Conservation (phyloP, 2,797 vertebrate genomes). For the Squalus acanthias region DNA sequence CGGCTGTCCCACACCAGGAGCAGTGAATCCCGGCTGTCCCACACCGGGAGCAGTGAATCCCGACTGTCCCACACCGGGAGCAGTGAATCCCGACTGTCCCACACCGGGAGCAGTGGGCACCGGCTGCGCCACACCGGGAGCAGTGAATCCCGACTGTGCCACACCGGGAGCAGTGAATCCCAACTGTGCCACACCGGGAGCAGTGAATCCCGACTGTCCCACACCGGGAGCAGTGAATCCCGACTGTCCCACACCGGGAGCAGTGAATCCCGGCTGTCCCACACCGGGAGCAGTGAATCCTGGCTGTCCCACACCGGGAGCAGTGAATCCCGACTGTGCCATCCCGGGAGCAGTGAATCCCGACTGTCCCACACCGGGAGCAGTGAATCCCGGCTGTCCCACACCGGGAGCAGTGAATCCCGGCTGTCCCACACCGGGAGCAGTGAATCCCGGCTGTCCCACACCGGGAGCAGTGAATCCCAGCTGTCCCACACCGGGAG, state of each 20-base stretch:
- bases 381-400: not conserved
- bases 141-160: not conserved
- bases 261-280: not conserved
- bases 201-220: not conserved
- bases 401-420: too few species aligned
- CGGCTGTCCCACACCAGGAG: not conserved
- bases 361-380: not conserved
- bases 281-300: too few species aligned
- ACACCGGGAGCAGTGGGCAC: not conserved
- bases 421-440: not conserved
- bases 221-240: too few species aligned
- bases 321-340: not conserved
- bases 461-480: too few species aligned
- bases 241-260: not conserved
- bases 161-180: too few species aligned
- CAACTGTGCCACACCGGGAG: too few species aligned
- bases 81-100: too few species aligned
- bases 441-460: not conserved
- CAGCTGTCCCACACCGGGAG: not conserved
- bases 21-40: not conserved
- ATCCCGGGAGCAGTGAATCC: too few species aligned
- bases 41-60: too few species aligned
- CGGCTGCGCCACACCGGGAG: not conserved
- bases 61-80: not conserved
- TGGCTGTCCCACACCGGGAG: not conserved